Percentiles rank a stretch among this genome's conserved stretches.
Conservation (phyloP, 2,113 vertebrate species). For the Rafetus swinhoei region DNA sequence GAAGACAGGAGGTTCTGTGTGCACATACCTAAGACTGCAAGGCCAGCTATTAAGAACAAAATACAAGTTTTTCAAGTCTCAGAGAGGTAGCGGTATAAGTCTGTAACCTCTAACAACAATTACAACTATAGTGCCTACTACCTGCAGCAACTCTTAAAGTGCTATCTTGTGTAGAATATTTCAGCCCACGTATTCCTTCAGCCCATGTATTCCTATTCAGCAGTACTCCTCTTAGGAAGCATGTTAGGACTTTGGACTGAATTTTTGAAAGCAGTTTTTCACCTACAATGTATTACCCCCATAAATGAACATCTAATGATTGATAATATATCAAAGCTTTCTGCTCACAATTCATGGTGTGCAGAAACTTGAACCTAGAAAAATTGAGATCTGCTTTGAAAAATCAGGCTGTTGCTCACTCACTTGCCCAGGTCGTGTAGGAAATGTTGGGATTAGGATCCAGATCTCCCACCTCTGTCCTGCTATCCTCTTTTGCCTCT, state of each 20-base stretch:
- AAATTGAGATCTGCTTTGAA: neutral
- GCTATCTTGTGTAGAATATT: neutral
- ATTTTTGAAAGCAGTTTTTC: neutral
- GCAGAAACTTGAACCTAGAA: neutral
- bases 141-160: neutral
- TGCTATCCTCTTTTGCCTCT: neutral
- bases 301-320: neutral
- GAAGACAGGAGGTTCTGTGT: no score
- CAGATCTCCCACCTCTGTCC: neutral
- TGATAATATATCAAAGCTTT: neutral
- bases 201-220: no score
- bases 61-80: no score
- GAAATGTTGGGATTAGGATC: neutral
- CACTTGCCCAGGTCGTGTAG: accelerated
- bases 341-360: neutral
- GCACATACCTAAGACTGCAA: no score
- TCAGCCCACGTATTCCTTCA: neutral
- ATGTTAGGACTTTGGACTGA: neutral
- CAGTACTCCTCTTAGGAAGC: neutral
- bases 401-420: neutral
- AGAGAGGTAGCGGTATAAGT: no score
- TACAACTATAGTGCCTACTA: no score
- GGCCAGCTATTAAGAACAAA: no score
- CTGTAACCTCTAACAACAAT: no score
- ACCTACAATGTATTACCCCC: neutral